Percentiles rank a stretch among this genome's conserved stretches.
phyloP scores from a whole-genome alignment of 1,140 invertebrate species.

The Aleiodes sp. region DNA sequence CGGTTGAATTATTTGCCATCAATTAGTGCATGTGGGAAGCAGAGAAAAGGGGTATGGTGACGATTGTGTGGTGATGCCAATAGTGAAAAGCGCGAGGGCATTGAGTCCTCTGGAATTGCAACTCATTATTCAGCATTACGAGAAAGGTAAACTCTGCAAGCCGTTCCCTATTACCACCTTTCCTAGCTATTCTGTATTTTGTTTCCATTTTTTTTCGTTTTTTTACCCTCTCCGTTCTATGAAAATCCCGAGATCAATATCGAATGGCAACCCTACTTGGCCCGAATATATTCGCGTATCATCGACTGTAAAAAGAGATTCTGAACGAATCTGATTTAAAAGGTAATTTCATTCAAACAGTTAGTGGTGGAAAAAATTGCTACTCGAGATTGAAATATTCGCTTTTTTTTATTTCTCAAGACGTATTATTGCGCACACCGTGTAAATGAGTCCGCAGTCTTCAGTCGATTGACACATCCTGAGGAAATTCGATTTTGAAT shows the following conservation, averaged over 20 bases:
- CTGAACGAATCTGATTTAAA: conserved; percentile 29
- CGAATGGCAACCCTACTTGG: not conserved
- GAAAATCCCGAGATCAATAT: not conserved
- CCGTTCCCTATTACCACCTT: conserved; percentile 21
- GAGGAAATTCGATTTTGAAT: too few species aligned
- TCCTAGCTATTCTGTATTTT: not conserved
- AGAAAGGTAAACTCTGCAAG: conserved; percentile 2
- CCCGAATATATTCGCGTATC: conserved; percentile 20
- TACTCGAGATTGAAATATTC: conserved; percentile 6
- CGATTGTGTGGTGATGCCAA: not conserved
- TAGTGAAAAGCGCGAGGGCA: not conserved
- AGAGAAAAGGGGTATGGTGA: not conserved
- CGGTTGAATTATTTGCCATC: conserved; percentile 1
- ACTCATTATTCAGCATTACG: conserved; percentile 24
- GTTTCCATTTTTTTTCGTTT: not conserved
- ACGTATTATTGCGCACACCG: too few species aligned
- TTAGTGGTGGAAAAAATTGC: not conserved
- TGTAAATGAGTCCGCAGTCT: too few species aligned
- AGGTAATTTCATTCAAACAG: conserved; percentile 29
- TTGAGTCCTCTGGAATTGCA: not conserved
- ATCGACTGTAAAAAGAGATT: conserved; percentile 33
- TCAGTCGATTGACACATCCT: too few species aligned
- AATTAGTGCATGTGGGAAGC: conserved; percentile 1
- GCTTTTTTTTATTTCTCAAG: too few species aligned
- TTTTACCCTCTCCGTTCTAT: not conserved